Conservation (phyloP, 2,113 vertebrate genomes). For the Sinocyclocheilus maitianheensis region DNA sequence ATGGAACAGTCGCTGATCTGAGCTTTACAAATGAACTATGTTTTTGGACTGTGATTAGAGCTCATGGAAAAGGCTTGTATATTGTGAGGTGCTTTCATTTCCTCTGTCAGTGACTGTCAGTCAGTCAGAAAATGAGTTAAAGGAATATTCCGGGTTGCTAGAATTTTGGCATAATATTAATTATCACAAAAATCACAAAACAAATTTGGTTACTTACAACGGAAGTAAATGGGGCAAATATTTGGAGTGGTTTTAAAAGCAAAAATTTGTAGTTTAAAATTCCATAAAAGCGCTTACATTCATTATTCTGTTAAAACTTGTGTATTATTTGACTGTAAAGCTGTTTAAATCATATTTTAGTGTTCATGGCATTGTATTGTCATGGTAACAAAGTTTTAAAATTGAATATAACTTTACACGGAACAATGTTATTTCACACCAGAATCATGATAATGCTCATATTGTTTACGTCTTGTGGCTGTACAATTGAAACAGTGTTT, state of each 20-base stretch:
- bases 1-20: background rate
- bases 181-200: background rate
- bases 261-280: background rate
- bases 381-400: background rate
- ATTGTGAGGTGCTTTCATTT: background rate
- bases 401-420: background rate
- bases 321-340: constrained; percentile 11
- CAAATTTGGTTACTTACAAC: background rate
- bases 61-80: constrained; percentile 5
- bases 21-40: background rate
- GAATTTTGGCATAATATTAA: background rate
- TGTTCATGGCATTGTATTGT: background rate
- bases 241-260: background rate
- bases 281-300: background rate
- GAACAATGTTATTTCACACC: background rate
- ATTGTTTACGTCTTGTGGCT: background rate
- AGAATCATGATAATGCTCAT: too few relatives aligned
- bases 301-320: background rate
- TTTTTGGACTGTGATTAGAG: background rate
- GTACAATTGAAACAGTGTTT: background rate
- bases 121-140: background rate
- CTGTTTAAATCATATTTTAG: too few relatives aligned
- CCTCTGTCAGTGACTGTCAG: background rate
- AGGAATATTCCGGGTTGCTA: background rate
- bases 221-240: background rate